phyloP scores from a whole-genome alignment of 2,888 invertebrate species.

The Spicauda simplicius region DNA sequence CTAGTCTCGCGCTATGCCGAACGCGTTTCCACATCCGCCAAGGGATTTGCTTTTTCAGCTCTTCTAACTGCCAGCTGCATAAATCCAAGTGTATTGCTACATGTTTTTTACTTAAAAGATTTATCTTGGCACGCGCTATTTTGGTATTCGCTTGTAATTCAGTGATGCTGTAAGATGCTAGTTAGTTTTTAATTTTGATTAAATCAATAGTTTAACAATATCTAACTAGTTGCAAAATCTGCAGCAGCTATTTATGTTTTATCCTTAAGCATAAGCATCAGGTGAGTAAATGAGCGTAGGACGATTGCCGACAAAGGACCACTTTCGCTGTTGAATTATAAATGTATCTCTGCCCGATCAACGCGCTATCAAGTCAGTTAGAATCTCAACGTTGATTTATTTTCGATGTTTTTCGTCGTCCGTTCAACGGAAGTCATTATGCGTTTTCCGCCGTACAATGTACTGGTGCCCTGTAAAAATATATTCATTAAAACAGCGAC shows the following conservation, averaged over 20 bases:
- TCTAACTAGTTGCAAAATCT: no score
- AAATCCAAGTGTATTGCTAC: not conserved
- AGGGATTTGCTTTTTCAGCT: slow-evolving; percentile 32
- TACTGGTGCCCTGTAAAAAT: slow-evolving; percentile 73
- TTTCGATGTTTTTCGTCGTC: slow-evolving; percentile 73
- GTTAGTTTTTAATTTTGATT: no score
- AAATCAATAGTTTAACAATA: no score
- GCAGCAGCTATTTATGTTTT: no score
- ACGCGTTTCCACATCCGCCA: slow-evolving; percentile 57
- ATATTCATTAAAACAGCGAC: slow-evolving; percentile 78
- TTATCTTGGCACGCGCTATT: slow-evolving; percentile 10
- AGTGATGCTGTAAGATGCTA: no score
- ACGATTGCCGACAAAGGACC: slow-evolving; percentile 20
- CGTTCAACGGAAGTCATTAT: slow-evolving; percentile 80
- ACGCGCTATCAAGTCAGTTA: slow-evolving; percentile 43
- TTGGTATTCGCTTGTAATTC: not conserved
- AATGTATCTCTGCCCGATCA: slow-evolving; percentile 36
- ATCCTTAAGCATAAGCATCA: not conserved
- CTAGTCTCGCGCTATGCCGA: slow-evolving; percentile 57
- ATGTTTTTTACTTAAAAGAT: not conserved
- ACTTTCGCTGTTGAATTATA: slow-evolving; percentile 33
- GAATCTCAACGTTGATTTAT: slow-evolving; percentile 58
- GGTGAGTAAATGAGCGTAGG: not conserved
- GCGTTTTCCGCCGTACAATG: slow-evolving; percentile 75
- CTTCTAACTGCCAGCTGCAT: slow-evolving; percentile 9